These are phyloP conservation scores for Lepetodrilus schrolli DNA, from an alignment of 2,888 invertebrate species.

Conservation along the genomic window DNA sequence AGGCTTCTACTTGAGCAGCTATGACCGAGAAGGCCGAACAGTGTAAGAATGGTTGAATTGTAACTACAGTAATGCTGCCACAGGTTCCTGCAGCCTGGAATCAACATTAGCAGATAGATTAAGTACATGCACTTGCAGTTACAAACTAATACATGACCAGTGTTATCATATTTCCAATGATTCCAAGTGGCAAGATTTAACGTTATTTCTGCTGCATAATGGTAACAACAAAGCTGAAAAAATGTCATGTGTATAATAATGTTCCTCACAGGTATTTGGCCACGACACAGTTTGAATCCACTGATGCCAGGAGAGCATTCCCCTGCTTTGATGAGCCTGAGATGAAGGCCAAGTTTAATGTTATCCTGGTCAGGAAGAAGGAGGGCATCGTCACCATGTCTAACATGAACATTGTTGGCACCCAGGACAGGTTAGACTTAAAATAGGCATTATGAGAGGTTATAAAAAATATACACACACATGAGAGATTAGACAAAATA, in stretches of 20 bases:
- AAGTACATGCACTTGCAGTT: too few species aligned
- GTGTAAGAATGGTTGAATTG: background rate
- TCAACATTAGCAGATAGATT: too few species aligned
- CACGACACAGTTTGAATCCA: constrained; percentile 90
- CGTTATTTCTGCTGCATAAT: too few species aligned
- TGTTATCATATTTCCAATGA: too few species aligned
- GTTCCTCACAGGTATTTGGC: constrained; percentile 79
- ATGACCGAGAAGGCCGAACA: constrained; percentile 43
- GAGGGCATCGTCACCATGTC: background rate
- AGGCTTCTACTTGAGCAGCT: constrained; percentile 53
- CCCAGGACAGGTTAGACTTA: constrained; percentile 8
- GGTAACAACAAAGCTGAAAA: background rate
- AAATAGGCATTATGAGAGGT: too few species aligned
- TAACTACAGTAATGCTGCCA: too few species aligned
- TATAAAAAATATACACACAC: too few species aligned
- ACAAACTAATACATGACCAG: too few species aligned
- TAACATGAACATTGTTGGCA: constrained; percentile 14
- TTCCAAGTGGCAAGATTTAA: too few species aligned
- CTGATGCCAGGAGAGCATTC: constrained; percentile 91
- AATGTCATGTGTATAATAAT: too few species aligned
- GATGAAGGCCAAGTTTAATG: constrained; percentile 88
- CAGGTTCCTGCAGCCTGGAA: too few species aligned
- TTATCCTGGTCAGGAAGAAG: constrained; percentile 80
- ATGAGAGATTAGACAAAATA: too few species aligned
- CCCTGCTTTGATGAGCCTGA: constrained; percentile 94